Evolutionary conservation across 1,140 invertebrate species (phyloP).

Genomic region (Drosophila bocki): DNA sequence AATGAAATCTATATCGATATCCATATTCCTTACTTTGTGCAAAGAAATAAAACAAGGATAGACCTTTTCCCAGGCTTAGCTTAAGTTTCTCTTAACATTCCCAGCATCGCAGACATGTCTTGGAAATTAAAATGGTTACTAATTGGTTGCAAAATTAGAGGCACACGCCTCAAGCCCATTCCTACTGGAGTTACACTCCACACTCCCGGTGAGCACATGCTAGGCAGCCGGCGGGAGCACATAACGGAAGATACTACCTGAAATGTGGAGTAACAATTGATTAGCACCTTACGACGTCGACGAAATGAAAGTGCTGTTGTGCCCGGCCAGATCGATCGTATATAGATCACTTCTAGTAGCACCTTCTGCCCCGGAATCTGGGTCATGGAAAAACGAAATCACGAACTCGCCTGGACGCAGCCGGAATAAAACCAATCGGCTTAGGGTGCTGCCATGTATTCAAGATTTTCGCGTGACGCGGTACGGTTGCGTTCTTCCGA

Average conservation of each 20-base stretch:
- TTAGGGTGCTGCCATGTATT: conserved; percentile 48
- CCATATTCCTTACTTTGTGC: neutral
- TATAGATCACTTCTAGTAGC: conserved; percentile 78
- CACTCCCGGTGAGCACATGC: neutral
- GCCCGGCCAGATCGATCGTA: conserved; percentile 28
- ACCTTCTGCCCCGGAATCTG: conserved; percentile 59
- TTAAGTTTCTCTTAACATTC: conserved; percentile 1
- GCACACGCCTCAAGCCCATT: conserved; percentile 43
- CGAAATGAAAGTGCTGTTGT: conserved; percentile 79
- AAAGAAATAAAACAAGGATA: neutral
- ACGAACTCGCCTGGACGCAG: conserved; percentile 20
- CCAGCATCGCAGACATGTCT: neutral
- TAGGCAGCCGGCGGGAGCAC: conserved; percentile 16
- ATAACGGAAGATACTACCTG: conserved; percentile 60
- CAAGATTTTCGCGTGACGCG: conserved; percentile 52
- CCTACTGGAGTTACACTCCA: conserved; percentile 10
- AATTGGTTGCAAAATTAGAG: conserved; percentile 64
- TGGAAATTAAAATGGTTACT: conserved; percentile 20
- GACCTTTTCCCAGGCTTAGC: neutral
- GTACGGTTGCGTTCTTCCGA: conserved; percentile 26
- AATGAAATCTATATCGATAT: neutral
- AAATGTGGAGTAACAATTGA: conserved; percentile 79
- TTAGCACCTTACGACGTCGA: conserved; percentile 65
- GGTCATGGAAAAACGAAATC: conserved; percentile 81
- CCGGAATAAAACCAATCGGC: conserved; percentile 66